phyloP scores from a whole-genome alignment of 1,140 invertebrate species.

The Drosophila mayri region DNA sequence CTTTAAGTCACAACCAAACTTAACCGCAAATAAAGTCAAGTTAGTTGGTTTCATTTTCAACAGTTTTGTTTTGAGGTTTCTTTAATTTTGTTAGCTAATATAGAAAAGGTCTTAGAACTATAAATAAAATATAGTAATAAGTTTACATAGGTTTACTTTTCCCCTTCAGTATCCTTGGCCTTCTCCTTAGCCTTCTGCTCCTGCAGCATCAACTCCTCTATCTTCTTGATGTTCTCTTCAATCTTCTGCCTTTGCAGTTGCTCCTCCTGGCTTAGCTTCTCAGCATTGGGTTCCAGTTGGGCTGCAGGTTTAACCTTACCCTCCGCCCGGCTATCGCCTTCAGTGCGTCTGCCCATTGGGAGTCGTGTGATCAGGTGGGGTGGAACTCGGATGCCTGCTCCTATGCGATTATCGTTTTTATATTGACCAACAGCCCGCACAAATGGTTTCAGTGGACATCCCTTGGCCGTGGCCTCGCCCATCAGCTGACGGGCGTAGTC shows the following conservation, averaged over 20 bases:
- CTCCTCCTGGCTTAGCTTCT: slow-evolving; percentile 18
- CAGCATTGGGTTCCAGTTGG: slow-evolving; percentile 25
- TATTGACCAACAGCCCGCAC: slow-evolving; percentile 58
- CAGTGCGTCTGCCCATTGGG: slow-evolving; percentile 60
- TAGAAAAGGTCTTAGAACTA: too few species aligned
- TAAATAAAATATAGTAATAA: neutral
- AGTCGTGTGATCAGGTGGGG: slow-evolving; percentile 57
- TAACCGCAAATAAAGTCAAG: slow-evolving; percentile 31
- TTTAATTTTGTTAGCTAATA: too few species aligned
- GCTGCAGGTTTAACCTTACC: neutral
- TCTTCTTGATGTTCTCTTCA: slow-evolving; percentile 54
- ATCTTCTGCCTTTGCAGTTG: slow-evolving; percentile 20
- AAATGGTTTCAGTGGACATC: slow-evolving; percentile 65
- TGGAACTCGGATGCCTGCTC: slow-evolving; percentile 50
- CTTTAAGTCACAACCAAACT: slow-evolving; percentile 20
- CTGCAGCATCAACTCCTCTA: slow-evolving; percentile 42
- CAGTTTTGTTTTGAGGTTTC: slow-evolving; percentile 41
- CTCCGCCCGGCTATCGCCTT: slow-evolving; percentile 50
- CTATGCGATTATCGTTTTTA: slow-evolving; percentile 60
- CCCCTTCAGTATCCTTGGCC: neutral
- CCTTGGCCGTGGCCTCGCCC: slow-evolving; percentile 41
- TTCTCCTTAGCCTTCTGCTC: slow-evolving; percentile 28
- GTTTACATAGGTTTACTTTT: neutral
- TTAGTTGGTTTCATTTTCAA: slow-evolving; percentile 21
- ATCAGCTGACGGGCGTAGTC: slow-evolving; percentile 68